A percentile compares a stretch with the other conserved stretches of the same genome.
Evolutionary conservation across 2,797 vertebrate genomes (phyloP).

Genomic region (Caiman crocodilus): DNA sequence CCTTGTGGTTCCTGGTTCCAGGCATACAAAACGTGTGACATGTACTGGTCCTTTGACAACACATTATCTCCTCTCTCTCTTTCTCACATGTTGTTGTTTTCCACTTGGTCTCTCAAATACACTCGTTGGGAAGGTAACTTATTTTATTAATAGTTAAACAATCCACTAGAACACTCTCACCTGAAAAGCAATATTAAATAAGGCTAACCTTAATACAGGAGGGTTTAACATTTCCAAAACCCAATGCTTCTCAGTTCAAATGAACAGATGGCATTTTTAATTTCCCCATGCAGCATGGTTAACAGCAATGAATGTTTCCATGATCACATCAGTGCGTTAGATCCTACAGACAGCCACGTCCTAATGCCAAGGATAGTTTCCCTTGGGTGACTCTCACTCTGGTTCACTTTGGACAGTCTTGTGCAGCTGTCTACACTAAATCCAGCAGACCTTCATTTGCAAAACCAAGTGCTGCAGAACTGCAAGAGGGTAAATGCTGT

Average conservation of each 20-base stretch:
- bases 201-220: neutral
- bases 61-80: neutral
- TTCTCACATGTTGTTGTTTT: neutral
- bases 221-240: constrained; percentile 29
- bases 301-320: neutral
- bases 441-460: neutral
- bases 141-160: constrained; percentile 36
- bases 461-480: neutral
- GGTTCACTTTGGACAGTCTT: neutral
- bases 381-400: neutral
- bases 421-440: neutral
- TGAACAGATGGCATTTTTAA: constrained; percentile 4
- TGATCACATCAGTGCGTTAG: constrained; percentile 2
- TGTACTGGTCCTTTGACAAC: neutral
- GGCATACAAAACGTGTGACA: neutral
- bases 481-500: neutral
- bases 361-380: neutral
- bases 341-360: neutral
- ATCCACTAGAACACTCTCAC: neutral
- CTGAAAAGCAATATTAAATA: constrained; percentile 11
- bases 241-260: neutral
- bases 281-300: neutral
- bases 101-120: neutral
- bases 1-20: neutral
- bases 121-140: neutral